A percentile compares a stretch with the other conserved stretches of the same genome.
Conservation (phyloP, 2,797 vertebrate genomes). For the Myotis daubentonii region DNA sequence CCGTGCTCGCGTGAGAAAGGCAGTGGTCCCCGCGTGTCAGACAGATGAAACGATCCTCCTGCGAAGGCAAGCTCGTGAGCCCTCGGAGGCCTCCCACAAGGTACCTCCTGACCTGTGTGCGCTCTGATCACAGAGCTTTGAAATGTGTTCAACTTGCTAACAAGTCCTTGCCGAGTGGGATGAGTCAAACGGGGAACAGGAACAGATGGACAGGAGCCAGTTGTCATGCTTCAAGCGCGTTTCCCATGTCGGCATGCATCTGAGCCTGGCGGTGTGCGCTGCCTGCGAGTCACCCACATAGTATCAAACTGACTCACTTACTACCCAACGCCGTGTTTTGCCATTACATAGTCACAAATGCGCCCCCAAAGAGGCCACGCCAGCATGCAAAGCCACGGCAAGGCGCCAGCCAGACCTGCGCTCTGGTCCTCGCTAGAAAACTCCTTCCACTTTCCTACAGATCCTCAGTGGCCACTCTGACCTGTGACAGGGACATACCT, state of each 20-base stretch:
- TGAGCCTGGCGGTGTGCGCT: conserved; percentile 62
- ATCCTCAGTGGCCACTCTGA: not conserved
- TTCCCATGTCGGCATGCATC: conserved; percentile 71
- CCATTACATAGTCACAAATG: conserved; percentile 75
- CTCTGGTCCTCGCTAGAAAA: conserved; percentile 44
- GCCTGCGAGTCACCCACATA: conserved; percentile 61
- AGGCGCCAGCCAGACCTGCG: conserved; percentile 63
- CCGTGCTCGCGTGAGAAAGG: not conserved
- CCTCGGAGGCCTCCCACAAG: conserved; percentile 22
- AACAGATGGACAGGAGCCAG: conserved; percentile 77
- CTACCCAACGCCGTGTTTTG: conserved; percentile 59
- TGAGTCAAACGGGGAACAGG: conserved; percentile 75
- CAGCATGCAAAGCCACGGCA: conserved; percentile 65
- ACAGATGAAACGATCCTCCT: not conserved
- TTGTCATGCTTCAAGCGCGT: conserved; percentile 64
- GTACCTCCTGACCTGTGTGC: conserved; percentile 63
- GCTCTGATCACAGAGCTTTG: conserved; percentile 54
- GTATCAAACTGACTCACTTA: conserved; percentile 71
- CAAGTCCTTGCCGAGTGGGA: conserved; percentile 71
- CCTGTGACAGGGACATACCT: not conserved
- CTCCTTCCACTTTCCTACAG: not conserved
- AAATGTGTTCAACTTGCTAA: conserved; percentile 75
- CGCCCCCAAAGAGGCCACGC: conserved; percentile 62
- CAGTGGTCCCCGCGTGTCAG: not conserved
- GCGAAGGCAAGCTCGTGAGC: conserved; percentile 29